These are phyloP conservation scores for Apostichopus leukothele DNA, from an alignment of 53 echinoderm and acorn worm genomes.

Conservation along the genomic window DNA sequence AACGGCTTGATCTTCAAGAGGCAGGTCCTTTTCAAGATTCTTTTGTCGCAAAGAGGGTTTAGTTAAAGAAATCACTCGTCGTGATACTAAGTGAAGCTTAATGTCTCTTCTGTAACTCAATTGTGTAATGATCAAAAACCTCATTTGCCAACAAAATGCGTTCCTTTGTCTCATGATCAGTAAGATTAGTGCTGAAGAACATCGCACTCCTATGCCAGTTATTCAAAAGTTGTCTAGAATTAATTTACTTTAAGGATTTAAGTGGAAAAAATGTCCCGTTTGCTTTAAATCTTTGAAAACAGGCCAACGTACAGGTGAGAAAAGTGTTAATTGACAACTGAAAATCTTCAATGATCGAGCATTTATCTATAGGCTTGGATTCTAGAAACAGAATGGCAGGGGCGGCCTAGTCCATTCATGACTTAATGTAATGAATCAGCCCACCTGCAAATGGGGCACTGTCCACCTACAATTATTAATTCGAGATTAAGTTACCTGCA, in stretches of 20 bases:
- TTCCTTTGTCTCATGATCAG: background rate
- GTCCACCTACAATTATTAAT: background rate
- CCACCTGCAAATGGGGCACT: background rate
- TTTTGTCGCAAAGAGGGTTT: conserved; percentile 27
- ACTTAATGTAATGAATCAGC: background rate
- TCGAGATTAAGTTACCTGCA: conserved; percentile 1
- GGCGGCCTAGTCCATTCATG: conserved; percentile 8
- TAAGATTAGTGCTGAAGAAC: conserved; percentile 16
- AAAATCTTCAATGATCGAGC: background rate
- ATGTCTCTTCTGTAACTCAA: conserved; percentile 19
- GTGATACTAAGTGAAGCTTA: conserved; percentile 23
- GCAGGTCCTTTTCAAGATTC: conserved; percentile 10
- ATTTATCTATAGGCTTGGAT: too few relatives aligned
- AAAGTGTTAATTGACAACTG: conserved; percentile 36
- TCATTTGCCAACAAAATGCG: conserved; percentile 24
- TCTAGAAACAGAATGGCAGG: background rate
- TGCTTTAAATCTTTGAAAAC: conserved; percentile 26
- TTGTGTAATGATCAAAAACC: conserved; percentile 10
- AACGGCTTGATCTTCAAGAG: conserved; percentile 30
- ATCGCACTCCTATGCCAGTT: conserved; percentile 27
- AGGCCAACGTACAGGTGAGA: conserved; percentile 37
- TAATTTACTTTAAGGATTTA: conserved; percentile 36
- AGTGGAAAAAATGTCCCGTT: background rate
- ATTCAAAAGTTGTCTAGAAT: conserved; percentile 35
- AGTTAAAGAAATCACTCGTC: conserved; percentile 23